A percentile compares a stretch with the other conserved stretches of the same genome.
phyloP scores from a whole-genome alignment of 2,888 invertebrate genomes.

The Nephrotoma appendiculata region DNA sequence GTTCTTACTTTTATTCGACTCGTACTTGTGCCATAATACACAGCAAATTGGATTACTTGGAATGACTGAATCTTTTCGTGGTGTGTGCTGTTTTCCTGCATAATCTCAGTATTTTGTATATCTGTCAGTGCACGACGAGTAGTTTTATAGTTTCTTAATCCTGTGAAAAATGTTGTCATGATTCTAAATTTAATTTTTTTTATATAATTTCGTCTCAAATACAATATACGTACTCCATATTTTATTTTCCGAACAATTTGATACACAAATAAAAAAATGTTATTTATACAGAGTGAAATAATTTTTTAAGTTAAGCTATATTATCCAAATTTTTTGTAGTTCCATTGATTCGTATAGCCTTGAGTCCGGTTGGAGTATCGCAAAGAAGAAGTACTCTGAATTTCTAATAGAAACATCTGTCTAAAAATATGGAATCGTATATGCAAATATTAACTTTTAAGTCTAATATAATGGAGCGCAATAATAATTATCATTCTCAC shows the following conservation, averaged over 20 bases:
- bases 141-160: not conserved
- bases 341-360: too few species aligned
- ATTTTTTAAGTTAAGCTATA: too few species aligned
- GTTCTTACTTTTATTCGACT: not conserved
- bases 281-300: not conserved
- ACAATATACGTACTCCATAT: not conserved
- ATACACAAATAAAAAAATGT: not conserved
- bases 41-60: not conserved
- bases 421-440: fast-evolving
- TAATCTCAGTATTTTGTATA: not conserved
- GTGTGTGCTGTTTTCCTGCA: not conserved
- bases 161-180: not conserved
- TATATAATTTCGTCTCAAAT: not conserved
- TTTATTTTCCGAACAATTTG: not conserved
- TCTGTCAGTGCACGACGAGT: not conserved
- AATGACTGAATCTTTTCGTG: not conserved
- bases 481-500: too few species aligned
- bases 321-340: too few species aligned
- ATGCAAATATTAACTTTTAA: too few species aligned
- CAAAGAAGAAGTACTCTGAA: not conserved
- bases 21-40: not conserved
- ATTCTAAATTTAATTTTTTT: not conserved
- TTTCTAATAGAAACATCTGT: too few species aligned
- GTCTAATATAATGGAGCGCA: too few species aligned
- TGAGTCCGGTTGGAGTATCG: not conserved